Evolutionary conservation across 2,797 vertebrate genomes (phyloP), one percentile per base, ranked within the genome.

Genomic region (Peromyscus attwateri): DNA sequence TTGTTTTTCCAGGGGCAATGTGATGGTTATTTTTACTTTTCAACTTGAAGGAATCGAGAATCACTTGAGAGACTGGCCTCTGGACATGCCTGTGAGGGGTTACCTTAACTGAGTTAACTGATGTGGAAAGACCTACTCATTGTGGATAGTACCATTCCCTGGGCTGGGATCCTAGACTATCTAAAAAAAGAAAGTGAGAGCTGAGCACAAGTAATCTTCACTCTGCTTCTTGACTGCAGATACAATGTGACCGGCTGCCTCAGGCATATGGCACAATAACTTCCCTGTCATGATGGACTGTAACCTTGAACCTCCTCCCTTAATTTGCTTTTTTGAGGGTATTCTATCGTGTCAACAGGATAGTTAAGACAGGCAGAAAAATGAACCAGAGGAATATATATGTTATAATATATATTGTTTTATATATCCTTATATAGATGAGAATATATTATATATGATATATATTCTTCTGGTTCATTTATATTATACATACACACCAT

Each of bases 321-420:
- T 82, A 60, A 60, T 16, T 37, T 37, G 52, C 34, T 37, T 81
- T 81, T n/a, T n/a, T 81, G 19, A 37, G 80, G 6, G 80, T 60
- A 81, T 60, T 60, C 23, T 25, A 25, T 82, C n/a, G 14, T 3
- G 3, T 37, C n/a, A 82, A 82, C n/a, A 37, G 31, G 23, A 57
- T 37, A 81, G 79, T 25, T 81, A 81, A 81, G 55, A 60, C n/a
- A 25, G 46, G 10, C 17, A 93, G 60, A 62, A 91, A 95, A 95
- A 95, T 55, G 40, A 76, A 46, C 43, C 64, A 71, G 75, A 0
- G 84, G 31, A 89, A 71, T 21, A 71, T 49, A 77, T 55, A 16
- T 55, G 52, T 17, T 10, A 83, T 60, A 87, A 31, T 52, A 52
- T 52, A 79, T 52, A 79, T 52, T 10, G 3, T 4, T 49, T 49